Conservation (phyloP, 2,797 vertebrate species). For the Myiothlypis coronata region DNA sequence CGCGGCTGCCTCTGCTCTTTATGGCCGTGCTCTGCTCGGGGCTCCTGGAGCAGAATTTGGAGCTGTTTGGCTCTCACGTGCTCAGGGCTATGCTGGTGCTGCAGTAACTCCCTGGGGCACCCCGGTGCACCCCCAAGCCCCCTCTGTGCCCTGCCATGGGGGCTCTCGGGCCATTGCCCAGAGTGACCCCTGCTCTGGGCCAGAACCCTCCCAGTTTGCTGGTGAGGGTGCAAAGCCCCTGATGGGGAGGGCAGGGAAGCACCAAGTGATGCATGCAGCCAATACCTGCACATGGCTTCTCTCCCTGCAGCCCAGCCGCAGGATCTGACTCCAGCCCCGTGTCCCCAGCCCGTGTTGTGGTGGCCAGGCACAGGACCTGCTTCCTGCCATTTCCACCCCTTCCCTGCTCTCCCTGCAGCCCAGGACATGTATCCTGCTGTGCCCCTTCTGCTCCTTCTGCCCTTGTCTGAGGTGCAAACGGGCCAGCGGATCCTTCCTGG, state of each 20-base stretch:
- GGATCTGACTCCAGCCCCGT: accelerated
- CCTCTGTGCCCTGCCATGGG: accelerated
- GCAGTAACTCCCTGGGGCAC: not conserved
- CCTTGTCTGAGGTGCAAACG: not conserved
- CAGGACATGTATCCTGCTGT: accelerated
- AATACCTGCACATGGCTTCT: accelerated
- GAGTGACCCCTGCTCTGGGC: accelerated
- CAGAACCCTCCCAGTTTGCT: not conserved
- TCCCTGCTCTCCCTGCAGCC: not conserved
- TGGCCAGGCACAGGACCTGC: accelerated
- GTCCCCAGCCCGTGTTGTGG: accelerated
- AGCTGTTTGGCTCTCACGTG: not conserved
- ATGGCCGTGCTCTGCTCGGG: not conserved
- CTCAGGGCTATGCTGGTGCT: accelerated
- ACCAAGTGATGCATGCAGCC: accelerated
- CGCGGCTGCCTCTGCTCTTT: not conserved
- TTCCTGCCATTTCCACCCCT: not conserved
- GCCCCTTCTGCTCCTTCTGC: not conserved
- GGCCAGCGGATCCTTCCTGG: not conserved
- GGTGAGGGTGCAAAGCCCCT: not conserved
- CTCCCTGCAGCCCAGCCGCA: not conserved
- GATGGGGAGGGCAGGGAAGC: accelerated
- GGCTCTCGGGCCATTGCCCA: accelerated
- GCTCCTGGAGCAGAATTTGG: not conserved
- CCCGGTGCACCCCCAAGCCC: accelerated